Base-by-base conservation (phyloP, 2,888 invertebrate species). In the Endotricha flammealis region DNA sequence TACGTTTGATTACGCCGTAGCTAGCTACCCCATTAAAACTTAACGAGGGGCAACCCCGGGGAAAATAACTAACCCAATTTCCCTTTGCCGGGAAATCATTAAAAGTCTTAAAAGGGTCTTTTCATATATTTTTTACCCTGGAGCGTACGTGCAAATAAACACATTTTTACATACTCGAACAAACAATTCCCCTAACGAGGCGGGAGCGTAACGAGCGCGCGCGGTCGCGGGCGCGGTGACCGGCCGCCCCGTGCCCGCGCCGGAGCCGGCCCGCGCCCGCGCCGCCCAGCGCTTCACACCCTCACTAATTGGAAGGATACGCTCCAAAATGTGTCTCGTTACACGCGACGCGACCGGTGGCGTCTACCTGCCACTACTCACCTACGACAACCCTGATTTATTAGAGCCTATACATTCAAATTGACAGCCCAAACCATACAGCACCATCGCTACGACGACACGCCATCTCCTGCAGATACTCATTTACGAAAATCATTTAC, bases 31-130 rank as follows among this genome's bases (percentile, higher is more conserved):
- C 82, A 85, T 85, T 85, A 86, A 86, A 85, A 85, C 85, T 85
- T 86, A 86, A 86, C 86, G 85, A 86, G 85, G 81, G 80, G 77
- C 77, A 81, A 81, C 82, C 81, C 82, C 73, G 74, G 83, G 78
- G 81, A 83, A 83, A 85, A 85, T 86, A 86, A 85, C 86, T 86
- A 86, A 86, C 85, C 86, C 86, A 86, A 86, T 86, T 85, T 86
- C 80, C 85, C 81, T 86, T 86, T 85, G 80, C 82, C 81, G 82
- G 85, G 82, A 85, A 85, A 86, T 86, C 85, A 86, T 86, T 85
- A 85, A 86, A 86, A 83, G 85, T 86, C 85, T 85, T 83, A 83
- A 85, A 86, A 85, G 83, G 85, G 81, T 83, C 85, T 82, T 85
- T 86, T 83, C 85, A 85, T 80, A 85, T 73, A 75, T 80, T 83